phyloP scores from a whole-genome alignment of 2,113 vertebrate genomes.

The Podarcis muralis region DNA sequence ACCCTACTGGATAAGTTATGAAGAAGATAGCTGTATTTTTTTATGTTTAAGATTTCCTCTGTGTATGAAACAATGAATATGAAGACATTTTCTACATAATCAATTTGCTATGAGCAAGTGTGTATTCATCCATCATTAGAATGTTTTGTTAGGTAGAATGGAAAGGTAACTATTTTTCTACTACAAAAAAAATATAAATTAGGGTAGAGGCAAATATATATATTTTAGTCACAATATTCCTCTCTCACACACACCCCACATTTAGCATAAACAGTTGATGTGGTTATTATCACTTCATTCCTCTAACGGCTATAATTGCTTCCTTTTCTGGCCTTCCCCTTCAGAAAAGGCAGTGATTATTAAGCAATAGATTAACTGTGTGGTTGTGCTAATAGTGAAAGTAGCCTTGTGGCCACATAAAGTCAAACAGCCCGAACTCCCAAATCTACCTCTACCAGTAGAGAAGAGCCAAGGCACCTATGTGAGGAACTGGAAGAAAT shows the following conservation, averaged over 20 bases:
- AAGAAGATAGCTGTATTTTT: background rate
- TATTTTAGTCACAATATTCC: background rate
- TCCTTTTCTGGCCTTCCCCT: background rate
- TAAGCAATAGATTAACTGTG: background rate
- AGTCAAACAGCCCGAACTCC: background rate
- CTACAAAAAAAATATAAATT: background rate
- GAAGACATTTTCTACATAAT: background rate
- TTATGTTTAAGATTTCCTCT: background rate
- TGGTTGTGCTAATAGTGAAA: background rate
- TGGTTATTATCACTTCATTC: background rate
- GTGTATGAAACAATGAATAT: too few relatives aligned
- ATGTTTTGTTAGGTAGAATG: background rate
- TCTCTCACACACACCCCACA: too few relatives aligned
- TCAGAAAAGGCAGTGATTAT: background rate
- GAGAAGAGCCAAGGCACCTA: too few relatives aligned
- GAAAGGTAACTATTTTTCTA: background rate
- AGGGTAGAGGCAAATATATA: background rate
- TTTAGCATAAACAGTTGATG: background rate
- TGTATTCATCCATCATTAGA: background rate
- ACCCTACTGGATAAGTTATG: background rate
- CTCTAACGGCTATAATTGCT: background rate
- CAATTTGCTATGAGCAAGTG: background rate
- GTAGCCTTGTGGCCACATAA: background rate
- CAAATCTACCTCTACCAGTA: too few relatives aligned
- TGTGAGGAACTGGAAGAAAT: background rate